phyloP scores from a whole-genome alignment of 2,797 vertebrate genomes.

The Poeciliopsis gracilis region DNA sequence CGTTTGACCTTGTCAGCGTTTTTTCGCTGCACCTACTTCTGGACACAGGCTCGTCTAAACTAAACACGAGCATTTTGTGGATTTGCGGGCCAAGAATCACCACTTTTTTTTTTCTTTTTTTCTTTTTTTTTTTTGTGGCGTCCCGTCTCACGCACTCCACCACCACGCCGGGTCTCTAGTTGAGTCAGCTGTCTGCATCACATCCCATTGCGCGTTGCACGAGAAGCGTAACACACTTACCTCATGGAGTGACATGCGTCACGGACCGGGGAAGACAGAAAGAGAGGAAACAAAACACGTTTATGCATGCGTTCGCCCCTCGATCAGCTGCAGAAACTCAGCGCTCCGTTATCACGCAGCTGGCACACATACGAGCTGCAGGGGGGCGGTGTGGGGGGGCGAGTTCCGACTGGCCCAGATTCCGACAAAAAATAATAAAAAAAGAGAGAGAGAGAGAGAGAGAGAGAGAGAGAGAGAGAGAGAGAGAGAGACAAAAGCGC shows the following conservation, averaged over 20 bases:
- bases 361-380: constrained; percentile 38
- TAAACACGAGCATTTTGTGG: constrained; percentile 12
- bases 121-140: background rate
- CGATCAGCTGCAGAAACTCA: constrained; percentile 40
- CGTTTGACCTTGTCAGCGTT: constrained; percentile 55
- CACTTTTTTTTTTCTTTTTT: background rate
- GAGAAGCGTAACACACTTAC: constrained; percentile 46
- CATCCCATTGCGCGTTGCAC: background rate
- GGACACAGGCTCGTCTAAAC: background rate
- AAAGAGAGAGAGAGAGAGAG: no score
- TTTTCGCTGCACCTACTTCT: background rate
- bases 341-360: constrained; percentile 23
- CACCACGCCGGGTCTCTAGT: constrained; percentile 4
- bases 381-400: background rate
- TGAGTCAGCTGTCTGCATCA: constrained; percentile 26
- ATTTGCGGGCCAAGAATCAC: background rate
- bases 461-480: background rate
- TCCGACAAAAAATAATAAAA: constrained; percentile 34
- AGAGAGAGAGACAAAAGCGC: constrained; percentile 5
- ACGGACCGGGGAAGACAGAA: background rate
- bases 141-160: background rate
- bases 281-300: background rate
- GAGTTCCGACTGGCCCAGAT: constrained; percentile 37
- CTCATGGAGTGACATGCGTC: constrained; percentile 27
- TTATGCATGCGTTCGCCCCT: constrained; percentile 9